phyloP scores from a whole-genome alignment of 1,140 invertebrate genomes.

The Heterodera schachtii region DNA sequence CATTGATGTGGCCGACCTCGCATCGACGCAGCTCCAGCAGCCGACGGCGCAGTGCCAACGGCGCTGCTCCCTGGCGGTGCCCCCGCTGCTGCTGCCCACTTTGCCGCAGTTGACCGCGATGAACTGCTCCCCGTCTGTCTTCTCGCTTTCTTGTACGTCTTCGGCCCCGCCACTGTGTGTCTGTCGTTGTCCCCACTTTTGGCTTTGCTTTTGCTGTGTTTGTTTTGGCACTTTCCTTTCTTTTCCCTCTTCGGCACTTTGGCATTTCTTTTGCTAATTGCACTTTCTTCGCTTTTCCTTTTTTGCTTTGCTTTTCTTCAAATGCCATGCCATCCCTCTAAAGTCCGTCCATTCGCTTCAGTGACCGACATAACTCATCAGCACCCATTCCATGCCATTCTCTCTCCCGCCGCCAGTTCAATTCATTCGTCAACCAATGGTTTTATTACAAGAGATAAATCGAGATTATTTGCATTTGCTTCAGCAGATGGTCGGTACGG shows the following conservation, averaged over 20 bases:
- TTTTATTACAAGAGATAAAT: background rate
- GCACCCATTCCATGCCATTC: background rate
- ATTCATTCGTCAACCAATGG: conserved; percentile 6
- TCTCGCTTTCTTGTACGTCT: conserved; percentile 20
- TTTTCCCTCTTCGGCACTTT: background rate
- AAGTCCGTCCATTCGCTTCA: background rate
- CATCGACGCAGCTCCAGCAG: background rate
- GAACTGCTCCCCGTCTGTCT: background rate
- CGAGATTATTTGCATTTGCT: background rate
- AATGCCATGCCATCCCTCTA: background rate
- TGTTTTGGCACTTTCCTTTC: conserved; percentile 13
- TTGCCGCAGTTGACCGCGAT: conserved; percentile 4
- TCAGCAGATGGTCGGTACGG: conserved; percentile 39
- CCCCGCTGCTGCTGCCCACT: conserved; percentile 20
- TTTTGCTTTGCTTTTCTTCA: background rate
- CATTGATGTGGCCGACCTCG: background rate
- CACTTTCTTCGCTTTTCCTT: conserved; percentile 7
- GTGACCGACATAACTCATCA: background rate
- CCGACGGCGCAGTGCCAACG: background rate
- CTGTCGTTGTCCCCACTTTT: background rate
- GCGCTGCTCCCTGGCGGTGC: conserved; percentile 9
- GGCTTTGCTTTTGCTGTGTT: background rate
- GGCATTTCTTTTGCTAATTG: background rate
- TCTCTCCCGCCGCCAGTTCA: background rate
- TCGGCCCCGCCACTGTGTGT: background rate